phyloP scores from a whole-genome alignment of 2,113 vertebrate genomes.

The Plectropomus leopardus region DNA sequence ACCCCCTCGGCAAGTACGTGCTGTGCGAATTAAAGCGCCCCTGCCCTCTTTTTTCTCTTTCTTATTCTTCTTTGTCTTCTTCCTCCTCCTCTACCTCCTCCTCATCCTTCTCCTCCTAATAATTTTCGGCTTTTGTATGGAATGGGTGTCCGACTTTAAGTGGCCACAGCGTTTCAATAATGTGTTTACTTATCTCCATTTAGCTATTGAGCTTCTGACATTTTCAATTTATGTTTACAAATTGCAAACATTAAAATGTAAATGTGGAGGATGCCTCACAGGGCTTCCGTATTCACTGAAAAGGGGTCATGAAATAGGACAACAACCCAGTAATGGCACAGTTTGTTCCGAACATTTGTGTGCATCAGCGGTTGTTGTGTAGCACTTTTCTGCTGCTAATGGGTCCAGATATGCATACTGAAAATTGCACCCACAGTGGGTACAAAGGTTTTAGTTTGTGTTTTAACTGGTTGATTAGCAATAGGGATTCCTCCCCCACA shows the following conservation, averaged over 20 bases:
- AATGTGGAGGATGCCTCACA: conserved; percentile 80
- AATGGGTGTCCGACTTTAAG: conserved; percentile 78
- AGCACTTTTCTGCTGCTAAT: conserved; percentile 58
- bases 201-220: conserved; percentile 85
- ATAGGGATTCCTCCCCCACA: too few relatives aligned
- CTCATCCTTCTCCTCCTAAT: conserved; percentile 55
- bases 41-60: conserved; percentile 74
- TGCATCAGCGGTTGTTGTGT: conserved; percentile 36
- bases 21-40: conserved; percentile 81
- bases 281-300: conserved; percentile 74
- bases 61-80: conserved; percentile 74
- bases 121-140: conserved; percentile 68
- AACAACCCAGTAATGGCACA: conserved; percentile 74
- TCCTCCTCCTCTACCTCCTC: conserved; percentile 55
- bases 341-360: conserved; percentile 60
- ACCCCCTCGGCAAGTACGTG: conserved; percentile 84
- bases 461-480: conserved; percentile 24
- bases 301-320: conserved; percentile 74
- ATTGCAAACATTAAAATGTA: conserved; percentile 84
- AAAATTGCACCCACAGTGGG: conserved; percentile 34
- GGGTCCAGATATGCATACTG: conserved; percentile 47
- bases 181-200: conserved; percentile 85
- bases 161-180: conserved; percentile 78
- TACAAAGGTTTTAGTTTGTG: conserved; percentile 35
- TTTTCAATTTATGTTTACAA: conserved; percentile 87